phyloP scores from a whole-genome alignment of 2,113 vertebrate species.

The Neodontobutis hainanensis region DNA sequence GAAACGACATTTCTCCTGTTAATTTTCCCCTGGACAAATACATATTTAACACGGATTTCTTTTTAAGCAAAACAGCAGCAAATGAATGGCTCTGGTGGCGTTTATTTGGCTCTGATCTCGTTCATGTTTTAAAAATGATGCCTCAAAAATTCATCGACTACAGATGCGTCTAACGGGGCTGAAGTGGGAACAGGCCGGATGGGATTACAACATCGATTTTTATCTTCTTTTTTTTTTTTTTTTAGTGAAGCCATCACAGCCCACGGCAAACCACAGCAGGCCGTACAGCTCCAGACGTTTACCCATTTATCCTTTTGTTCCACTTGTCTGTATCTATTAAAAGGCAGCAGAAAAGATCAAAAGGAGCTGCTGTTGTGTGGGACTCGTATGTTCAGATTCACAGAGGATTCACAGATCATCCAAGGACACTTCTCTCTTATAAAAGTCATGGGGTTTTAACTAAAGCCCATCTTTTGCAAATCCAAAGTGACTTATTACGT shows the following conservation, averaged over 20 bases:
- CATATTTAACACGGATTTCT: no score
- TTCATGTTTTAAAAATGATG: not conserved
- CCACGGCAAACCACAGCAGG: slow-evolving; percentile 48
- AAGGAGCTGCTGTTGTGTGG: not conserved
- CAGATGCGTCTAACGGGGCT: slow-evolving; percentile 57
- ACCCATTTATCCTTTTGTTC: slow-evolving; percentile 25
- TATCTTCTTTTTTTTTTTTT: slow-evolving; percentile 32
- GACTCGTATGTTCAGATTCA: not conserved
- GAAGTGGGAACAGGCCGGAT: slow-evolving; percentile 54
- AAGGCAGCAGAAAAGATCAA: slow-evolving; percentile 29
- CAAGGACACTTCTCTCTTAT: not conserved
- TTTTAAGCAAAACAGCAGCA: no score
- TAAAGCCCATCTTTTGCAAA: no score
- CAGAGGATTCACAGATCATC: not conserved
- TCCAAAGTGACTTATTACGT: no score
- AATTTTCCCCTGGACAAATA: no score
- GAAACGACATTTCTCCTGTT: no score
- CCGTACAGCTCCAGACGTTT: slow-evolving; percentile 24
- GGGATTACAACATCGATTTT: slow-evolving; percentile 59
- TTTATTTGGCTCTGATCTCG: no score
- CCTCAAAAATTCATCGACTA: slow-evolving; percentile 31
- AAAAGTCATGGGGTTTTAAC: no score
- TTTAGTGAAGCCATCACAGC: slow-evolving; percentile 47
- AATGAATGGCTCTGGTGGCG: no score
- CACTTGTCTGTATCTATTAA: slow-evolving; percentile 37